Evolutionary conservation across 2,113 vertebrate species (phyloP).

Genomic region (Lepidothrix coronata): DNA sequence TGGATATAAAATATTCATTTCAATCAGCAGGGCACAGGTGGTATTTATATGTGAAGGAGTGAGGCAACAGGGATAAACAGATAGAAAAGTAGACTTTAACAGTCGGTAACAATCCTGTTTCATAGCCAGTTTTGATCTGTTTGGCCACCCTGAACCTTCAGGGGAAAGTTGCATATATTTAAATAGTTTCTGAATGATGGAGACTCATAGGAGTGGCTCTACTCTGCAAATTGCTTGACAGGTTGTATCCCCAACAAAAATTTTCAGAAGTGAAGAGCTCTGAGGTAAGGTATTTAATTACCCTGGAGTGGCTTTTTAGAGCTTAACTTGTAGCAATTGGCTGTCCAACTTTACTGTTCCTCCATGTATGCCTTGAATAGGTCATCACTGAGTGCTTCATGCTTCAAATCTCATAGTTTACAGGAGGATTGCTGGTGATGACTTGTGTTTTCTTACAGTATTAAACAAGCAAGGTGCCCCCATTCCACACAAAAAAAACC

Average conservation of each 20-base stretch:
- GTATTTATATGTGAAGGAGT: not conserved
- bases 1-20: not conserved
- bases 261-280: not conserved
- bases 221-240: not conserved
- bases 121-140: not conserved
- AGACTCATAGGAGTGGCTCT: not conserved
- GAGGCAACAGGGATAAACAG: not conserved
- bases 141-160: not conserved
- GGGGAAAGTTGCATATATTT: not conserved
- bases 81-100: not conserved
- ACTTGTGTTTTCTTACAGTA: not conserved
- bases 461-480: not conserved
- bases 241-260: not conserved
- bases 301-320: not conserved
- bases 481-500: not conserved
- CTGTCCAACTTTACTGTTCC: not conserved
- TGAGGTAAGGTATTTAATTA: not conserved
- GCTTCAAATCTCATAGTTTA: not conserved
- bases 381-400: not conserved
- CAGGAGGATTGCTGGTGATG: not conserved
- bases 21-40: not conserved
- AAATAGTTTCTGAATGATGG: not conserved
- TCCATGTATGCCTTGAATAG: rapidly evolving
- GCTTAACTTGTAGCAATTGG: not conserved
- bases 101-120: too few relatives aligned